Evolutionary conservation across 1,140 invertebrate species (phyloP).

Genomic region (Vollenhovia emeryi): DNA sequence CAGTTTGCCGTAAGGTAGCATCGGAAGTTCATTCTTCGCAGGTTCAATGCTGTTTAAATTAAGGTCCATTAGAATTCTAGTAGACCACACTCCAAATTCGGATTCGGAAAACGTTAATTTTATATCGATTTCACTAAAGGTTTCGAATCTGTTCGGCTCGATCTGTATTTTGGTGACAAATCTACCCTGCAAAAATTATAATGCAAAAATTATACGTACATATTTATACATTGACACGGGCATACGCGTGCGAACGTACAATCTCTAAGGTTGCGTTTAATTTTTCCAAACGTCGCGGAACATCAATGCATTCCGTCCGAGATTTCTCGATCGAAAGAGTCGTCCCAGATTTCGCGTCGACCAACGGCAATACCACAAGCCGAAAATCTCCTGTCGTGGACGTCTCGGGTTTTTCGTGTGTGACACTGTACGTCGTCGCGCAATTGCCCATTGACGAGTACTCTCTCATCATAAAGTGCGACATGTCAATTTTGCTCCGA

Average conservation of each 20-base stretch:
- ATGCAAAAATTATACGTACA: not conserved
- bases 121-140: not conserved
- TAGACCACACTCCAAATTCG: not conserved
- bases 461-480: conserved; percentile 22
- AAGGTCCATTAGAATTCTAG: not conserved
- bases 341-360: not conserved
- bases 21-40: not conserved
- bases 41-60: conserved; percentile 9
- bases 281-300: conserved; percentile 12
- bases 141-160: not conserved
- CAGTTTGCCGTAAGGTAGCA: not conserved
- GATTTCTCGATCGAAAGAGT: conserved; percentile 5
- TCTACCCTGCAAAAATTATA: conserved; percentile 1
- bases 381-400: not conserved
- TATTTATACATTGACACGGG: not conserved
- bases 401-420: not conserved
- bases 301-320: conserved; percentile 1
- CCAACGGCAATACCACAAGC: not conserved
- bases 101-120: too few relatives aligned
- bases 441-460: conserved; percentile 49
- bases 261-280: conserved; percentile 34
- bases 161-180: conserved; percentile 14
- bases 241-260: not conserved
- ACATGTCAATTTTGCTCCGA: not conserved
- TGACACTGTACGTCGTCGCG: conserved; percentile 1